Evolutionary conservation across 2,797 vertebrate genomes (phyloP).

Genomic region (Podarcis siculus): DNA sequence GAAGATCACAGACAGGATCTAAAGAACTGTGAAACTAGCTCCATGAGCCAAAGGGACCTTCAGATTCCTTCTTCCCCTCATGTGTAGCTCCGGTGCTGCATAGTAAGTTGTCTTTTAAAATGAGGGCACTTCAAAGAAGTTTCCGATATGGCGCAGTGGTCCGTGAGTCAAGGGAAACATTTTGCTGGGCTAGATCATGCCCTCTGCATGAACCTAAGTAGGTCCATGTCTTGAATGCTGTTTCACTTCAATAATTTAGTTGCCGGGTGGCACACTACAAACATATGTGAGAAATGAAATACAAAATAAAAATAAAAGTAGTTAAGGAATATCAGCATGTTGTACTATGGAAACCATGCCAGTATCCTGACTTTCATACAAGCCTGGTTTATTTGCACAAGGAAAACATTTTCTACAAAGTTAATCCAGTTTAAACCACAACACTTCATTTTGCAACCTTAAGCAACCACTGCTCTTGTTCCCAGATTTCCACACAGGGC

Average conservation of each 20-base stretch:
- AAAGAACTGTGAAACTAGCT: not conserved
- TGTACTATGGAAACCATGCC: not conserved
- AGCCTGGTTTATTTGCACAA: not conserved
- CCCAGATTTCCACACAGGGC: conserved; percentile 28
- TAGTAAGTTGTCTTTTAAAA: not conserved
- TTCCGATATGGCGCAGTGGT: not conserved
- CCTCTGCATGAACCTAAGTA: not conserved
- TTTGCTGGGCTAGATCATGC: not conserved
- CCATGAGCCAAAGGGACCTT: not conserved
- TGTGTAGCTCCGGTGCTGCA: not conserved
- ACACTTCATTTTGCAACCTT: conserved; percentile 27
- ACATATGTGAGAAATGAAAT: not conserved
- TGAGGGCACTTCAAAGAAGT: not conserved
- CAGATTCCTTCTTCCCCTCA: not conserved
- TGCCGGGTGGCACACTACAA: not conserved
- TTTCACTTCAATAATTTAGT: not conserved
- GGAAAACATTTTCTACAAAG: not conserved
- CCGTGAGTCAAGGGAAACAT: not conserved
- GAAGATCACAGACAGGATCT: not conserved
- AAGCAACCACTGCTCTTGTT: conserved; percentile 16
- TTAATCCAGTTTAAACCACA: not conserved
- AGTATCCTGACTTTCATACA: not conserved
- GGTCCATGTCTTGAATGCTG: not conserved
- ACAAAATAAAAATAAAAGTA: not conserved
- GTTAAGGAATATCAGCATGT: not conserved